These are phyloP conservation scores for Drosophila ercepeae DNA, from an alignment of 1,140 invertebrate genomes.

Conservation along the genomic window DNA sequence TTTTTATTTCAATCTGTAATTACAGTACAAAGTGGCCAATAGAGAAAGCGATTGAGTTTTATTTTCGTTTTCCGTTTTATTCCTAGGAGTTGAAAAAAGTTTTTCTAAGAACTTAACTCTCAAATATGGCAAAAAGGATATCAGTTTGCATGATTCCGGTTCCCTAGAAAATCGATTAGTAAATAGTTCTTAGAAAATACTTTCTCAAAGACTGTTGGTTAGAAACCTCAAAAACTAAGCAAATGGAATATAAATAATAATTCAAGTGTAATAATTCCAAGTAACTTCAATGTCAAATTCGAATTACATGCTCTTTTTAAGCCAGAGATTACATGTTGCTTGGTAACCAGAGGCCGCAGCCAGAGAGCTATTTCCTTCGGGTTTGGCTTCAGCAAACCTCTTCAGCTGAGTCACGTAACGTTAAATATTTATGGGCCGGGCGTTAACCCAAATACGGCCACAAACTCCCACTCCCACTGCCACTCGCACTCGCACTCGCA, in stretches of 20 bases:
- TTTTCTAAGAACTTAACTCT: conserved; percentile 25
- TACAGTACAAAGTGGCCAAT: conserved; percentile 63
- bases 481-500: not conserved
- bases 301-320: conserved; percentile 15
- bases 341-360: conserved; percentile 14
- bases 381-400: conserved; percentile 22
- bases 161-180: not conserved
- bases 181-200: not conserved
- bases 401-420: conserved; percentile 37
- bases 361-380: conserved; percentile 5
- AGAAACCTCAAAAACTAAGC: too few relatives aligned
- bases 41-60: conserved; percentile 38
- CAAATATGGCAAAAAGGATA: not conserved
- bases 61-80: conserved; percentile 47
- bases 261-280: too few relatives aligned
- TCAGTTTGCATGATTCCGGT: conserved; percentile 4
- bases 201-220: too few relatives aligned
- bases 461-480: conserved; percentile 2
- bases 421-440: conserved; percentile 41
- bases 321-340: conserved; percentile 31
- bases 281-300: conserved; percentile 11
- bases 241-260: too few relatives aligned
- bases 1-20: conserved; percentile 72
- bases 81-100: conserved; percentile 16
- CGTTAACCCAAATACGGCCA: conserved; percentile 36